These are phyloP conservation scores for Alosa sapidissima DNA, from an alignment of 2,797 vertebrate genomes.

Conservation along the genomic window DNA sequence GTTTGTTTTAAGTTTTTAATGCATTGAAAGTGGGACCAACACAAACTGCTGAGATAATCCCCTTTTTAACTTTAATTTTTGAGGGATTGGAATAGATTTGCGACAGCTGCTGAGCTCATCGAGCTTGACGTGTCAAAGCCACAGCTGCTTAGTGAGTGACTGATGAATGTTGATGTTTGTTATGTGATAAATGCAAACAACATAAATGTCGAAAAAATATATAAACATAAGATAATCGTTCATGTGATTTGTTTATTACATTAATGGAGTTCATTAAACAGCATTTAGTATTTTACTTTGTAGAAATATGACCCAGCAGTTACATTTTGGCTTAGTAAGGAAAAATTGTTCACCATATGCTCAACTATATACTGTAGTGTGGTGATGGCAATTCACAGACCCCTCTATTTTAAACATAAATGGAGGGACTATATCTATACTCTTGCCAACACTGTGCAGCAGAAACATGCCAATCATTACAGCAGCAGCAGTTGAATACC, in stretches of 20 bases:
- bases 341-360: background rate
- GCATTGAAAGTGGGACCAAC: slow-evolving; percentile 7
- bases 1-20: slow-evolving; percentile 20
- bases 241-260: background rate
- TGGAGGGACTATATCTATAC: background rate
- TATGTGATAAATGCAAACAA: background rate
- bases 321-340: background rate
- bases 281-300: background rate
- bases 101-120: background rate
- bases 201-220: background rate
- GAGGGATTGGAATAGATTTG: slow-evolving; percentile 7
- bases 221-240: background rate
- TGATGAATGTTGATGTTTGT: background rate
- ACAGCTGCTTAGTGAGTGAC: background rate
- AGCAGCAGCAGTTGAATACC: background rate
- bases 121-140: background rate
- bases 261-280: background rate
- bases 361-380: background rate
- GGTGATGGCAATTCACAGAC: background rate
- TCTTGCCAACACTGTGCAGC: background rate
- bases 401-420: background rate
- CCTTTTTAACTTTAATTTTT: slow-evolving; percentile 11
- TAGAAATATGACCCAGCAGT: background rate
- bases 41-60: slow-evolving; percentile 21
- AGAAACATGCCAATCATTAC: background rate